Conservation (phyloP, 92 coral and sea anemone genomes). For the Palythoa grandis region DNA sequence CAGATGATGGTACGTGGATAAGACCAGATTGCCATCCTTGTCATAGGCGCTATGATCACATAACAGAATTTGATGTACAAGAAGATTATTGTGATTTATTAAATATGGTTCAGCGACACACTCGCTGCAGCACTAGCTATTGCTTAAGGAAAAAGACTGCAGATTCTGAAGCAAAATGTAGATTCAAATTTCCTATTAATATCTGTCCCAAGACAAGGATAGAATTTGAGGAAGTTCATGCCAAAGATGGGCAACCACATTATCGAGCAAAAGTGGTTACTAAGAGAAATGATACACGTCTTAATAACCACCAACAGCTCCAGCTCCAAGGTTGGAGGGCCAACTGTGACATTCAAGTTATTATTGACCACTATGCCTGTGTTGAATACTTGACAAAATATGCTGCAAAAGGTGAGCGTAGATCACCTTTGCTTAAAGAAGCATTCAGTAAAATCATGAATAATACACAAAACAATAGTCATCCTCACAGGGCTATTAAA, state of each 20-base stretch:
- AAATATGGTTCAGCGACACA: slow-evolving; percentile 83
- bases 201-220: slow-evolving; percentile 37
- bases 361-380: slow-evolving; percentile 45
- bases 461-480: slow-evolving; percentile 14
- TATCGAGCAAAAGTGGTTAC: slow-evolving; percentile 50
- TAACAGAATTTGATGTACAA: not conserved
- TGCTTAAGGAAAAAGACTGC: slow-evolving; percentile 64
- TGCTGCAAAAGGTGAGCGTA: slow-evolving; percentile 57
- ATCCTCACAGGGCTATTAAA: slow-evolving; percentile 48
- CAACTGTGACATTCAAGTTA: slow-evolving; percentile 26
- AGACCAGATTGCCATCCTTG: slow-evolving; percentile 50
- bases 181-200: slow-evolving; percentile 46
- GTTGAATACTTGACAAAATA: slow-evolving; percentile 51
- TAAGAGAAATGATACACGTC: slow-evolving; percentile 48
- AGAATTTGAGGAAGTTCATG: slow-evolving; percentile 37
- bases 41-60: slow-evolving; percentile 38
- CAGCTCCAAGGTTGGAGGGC: slow-evolving; percentile 48
- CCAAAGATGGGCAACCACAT: slow-evolving; percentile 37
- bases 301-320: slow-evolving; percentile 55
- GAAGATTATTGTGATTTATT: slow-evolving; percentile 57
- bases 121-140: slow-evolving; percentile 78
- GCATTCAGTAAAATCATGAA: slow-evolving; percentile 49
- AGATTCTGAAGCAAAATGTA: slow-evolving; percentile 43
- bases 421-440: slow-evolving; percentile 46
- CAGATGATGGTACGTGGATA: slow-evolving; percentile 50